Evolutionary conservation across 2,797 vertebrate species (phyloP), one percentile per base, ranked within the genome.

Genomic region (Eulemur rubriventer): DNA sequence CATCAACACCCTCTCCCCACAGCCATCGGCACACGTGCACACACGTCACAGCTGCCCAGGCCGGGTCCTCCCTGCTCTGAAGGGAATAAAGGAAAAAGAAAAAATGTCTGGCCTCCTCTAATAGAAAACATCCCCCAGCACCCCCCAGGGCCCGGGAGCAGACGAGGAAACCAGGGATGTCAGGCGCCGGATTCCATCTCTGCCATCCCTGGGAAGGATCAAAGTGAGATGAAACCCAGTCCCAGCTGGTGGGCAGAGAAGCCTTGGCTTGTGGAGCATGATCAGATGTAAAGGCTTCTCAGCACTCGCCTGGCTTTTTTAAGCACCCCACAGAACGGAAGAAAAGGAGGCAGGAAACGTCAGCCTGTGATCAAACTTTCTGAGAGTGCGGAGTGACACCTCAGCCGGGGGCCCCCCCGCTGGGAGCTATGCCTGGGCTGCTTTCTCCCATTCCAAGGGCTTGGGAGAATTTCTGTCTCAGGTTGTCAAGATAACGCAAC

Each of bases 321-420:
- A 80, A 65, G 67, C 78, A 72, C 22, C 59, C 80, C 0, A 7
- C 5, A 4, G 43, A 91, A 94, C 5, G 94, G 24, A 2, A 88
- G 38, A 0, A 1, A 13, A 61, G 14, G 57, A 35, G 30, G 48
- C 73, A 50, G 92, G 46, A 89, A 0, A 22, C 2, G 57, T 4
- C 55, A 10, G 1, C 0, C 6, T 73, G 6, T 48, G 88, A 55
- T 69, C 41, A 76, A 91, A 91, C 50, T 50, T 9, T 11, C 43
- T 2, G 26, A 0, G 7, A 7, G 67, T 20, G n/a, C 1, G 0
- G 20, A 48, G 11, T 2, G 59, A 76, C 2, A 11, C 0, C 35
- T 24, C 11, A 1, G 14, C 55, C 69, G 17, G 33, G 57, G 52
- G 26, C 2, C 3, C 33, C 33, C 41, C 73, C 30, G 4, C 90